phyloP scores from a whole-genome alignment of 2,113 vertebrate genomes.

The Uria lomvia region DNA sequence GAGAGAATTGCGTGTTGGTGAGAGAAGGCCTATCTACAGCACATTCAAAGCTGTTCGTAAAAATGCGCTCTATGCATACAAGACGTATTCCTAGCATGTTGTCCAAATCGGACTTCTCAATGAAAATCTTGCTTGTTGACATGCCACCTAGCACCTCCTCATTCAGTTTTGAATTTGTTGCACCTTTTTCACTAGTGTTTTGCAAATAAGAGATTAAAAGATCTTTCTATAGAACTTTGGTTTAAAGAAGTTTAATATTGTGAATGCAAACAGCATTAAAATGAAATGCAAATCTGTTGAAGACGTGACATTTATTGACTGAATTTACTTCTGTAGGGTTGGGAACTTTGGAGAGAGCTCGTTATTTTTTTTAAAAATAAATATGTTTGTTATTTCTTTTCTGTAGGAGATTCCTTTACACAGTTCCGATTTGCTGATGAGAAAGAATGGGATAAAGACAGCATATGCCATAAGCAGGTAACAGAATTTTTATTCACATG shows the following conservation, averaged over 20 bases:
- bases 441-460: conserved; percentile 89
- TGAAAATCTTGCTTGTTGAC: neutral
- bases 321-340: neutral
- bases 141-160: neutral
- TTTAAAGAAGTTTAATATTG: neutral
- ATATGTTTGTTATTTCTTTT: neutral
- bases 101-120: neutral
- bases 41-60: neutral
- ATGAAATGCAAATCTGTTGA: neutral
- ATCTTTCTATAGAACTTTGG: neutral
- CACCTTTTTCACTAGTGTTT: neutral
- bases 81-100: neutral
- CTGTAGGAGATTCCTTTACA: conserved; percentile 88
- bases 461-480: conserved; percentile 79
- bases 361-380: neutral
- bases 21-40: neutral
- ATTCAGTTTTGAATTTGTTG: neutral
- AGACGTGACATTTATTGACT: neutral
- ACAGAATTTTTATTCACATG: neutral
- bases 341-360: neutral
- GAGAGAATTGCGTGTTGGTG: neutral
- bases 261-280: neutral
- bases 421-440: conserved; percentile 94
- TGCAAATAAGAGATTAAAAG: neutral
- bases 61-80: neutral